phyloP scores from a whole-genome alignment of 2,888 invertebrate genomes.

The Epinotia demarniana region DNA sequence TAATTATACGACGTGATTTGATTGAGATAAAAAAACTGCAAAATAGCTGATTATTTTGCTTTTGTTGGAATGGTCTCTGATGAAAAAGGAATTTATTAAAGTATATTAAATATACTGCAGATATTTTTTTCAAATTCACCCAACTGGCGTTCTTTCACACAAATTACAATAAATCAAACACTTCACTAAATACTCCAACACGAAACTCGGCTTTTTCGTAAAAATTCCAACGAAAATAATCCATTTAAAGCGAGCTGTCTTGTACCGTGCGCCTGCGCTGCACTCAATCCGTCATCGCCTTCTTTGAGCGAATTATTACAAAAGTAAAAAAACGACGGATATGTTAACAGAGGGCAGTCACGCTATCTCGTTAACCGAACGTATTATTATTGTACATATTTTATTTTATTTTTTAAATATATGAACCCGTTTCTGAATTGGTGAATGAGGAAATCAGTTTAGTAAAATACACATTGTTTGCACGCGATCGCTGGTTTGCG shows the following conservation, averaged over 20 bases:
- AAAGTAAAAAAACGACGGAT: conserved; percentile 61
- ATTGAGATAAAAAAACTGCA: no score
- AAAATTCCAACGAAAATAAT: conserved; percentile 61
- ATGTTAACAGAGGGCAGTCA: conserved; percentile 80
- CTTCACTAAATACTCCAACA: conserved; percentile 26
- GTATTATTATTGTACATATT: conserved; percentile 81
- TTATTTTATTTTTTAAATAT: conserved; percentile 73
- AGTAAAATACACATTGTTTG: conserved; percentile 70
- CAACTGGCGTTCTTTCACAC: background rate
- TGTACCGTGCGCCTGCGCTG: conserved; percentile 49
- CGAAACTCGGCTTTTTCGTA: conserved; percentile 48
- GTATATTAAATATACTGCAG: no score
- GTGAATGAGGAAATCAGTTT: conserved; percentile 63
- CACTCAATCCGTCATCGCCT: conserved; percentile 73
- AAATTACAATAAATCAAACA: conserved; percentile 17
- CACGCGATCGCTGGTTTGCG: conserved; percentile 61
- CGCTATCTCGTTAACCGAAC: conserved; percentile 78
- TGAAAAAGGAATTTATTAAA: no score
- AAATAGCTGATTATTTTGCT: no score
- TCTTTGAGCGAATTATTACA: conserved; percentile 48
- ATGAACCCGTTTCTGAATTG: conserved; percentile 58
- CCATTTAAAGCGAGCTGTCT: conserved; percentile 65
- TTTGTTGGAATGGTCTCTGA: no score
- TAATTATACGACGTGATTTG: no score
- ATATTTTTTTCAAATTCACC: no score